phyloP scores from a whole-genome alignment of 2,113 vertebrate genomes.

The Megaceryle maxima region DNA sequence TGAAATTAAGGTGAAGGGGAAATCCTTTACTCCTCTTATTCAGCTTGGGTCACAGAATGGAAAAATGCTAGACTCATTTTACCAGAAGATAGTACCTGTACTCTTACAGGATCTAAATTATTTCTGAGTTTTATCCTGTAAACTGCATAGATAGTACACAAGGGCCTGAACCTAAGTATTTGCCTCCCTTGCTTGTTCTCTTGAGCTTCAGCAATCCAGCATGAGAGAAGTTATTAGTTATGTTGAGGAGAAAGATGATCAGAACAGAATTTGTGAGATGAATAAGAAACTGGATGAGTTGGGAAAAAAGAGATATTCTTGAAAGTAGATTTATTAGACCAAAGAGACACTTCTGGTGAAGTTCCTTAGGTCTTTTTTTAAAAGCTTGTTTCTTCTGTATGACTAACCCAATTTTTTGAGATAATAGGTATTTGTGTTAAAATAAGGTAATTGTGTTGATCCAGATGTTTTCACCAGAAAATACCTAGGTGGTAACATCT shows the following conservation, averaged over 20 bases:
- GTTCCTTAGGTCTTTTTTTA: not conserved
- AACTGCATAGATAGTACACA: not conserved
- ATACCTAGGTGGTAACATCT: not conserved
- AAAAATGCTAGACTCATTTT: not conserved
- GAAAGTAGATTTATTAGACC: not conserved
- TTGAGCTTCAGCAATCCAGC: not conserved
- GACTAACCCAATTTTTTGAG: not conserved
- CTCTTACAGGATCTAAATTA: not conserved
- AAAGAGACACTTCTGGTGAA: not conserved
- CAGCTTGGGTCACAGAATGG: not conserved
- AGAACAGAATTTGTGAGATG: not conserved
- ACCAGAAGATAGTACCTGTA: not conserved
- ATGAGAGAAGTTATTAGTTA: not conserved
- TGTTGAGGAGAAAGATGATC: not conserved
- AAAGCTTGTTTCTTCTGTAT: not conserved
- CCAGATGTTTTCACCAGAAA: not conserved
- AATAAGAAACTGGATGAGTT: not conserved
- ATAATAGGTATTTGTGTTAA: not conserved
- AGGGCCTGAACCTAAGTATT: not conserved
- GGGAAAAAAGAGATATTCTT: not conserved
- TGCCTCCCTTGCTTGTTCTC: not conserved
- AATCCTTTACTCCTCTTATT: not conserved
- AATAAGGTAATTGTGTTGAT: not conserved
- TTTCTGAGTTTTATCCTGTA: not conserved
- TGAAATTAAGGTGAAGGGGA: not conserved